Conservation (phyloP, 2,888 invertebrate species). For the Brachylomia viminalis region DNA sequence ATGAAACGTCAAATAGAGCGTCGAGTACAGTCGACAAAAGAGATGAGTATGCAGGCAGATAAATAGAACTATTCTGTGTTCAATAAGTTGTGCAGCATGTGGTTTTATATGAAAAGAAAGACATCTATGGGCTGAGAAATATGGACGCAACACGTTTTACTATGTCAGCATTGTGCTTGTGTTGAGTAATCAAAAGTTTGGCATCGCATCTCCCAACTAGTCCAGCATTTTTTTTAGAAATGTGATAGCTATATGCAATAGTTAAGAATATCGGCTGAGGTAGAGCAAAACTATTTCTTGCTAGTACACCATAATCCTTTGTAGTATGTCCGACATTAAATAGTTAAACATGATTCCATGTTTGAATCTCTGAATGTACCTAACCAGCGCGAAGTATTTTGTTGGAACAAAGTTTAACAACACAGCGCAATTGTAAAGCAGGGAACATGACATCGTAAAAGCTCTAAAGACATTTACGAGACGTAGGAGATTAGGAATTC, state of each 20-base stretch:
- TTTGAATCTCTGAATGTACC: no score
- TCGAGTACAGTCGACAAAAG: constrained; percentile 20
- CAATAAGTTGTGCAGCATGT: not conserved
- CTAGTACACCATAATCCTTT: not conserved
- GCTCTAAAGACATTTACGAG: constrained; percentile 15
- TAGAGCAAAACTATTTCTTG: not conserved
- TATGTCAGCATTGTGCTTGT: not conserved
- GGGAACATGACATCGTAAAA: constrained; percentile 47
- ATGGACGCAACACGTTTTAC: not conserved
- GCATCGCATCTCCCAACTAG: not conserved
- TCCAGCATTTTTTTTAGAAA: no score
- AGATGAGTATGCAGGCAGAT: not conserved
- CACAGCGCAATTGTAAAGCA: constrained; percentile 41
- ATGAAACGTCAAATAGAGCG: not conserved
- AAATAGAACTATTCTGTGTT: not conserved
- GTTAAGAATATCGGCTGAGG: not conserved
- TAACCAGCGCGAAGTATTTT: constrained; percentile 29
- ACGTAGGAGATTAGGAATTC: constrained; percentile 41
- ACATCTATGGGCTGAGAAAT: not conserved
- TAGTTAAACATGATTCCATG: constrained; percentile 5
- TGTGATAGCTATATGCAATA: no score
- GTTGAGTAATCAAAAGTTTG: not conserved
- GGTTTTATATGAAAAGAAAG: not conserved
- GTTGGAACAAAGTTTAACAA: constrained; percentile 6
- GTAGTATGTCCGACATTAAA: constrained; percentile 7